phyloP scores from a whole-genome alignment of 2,113 vertebrate species.

The Myocastor coypus region DNA sequence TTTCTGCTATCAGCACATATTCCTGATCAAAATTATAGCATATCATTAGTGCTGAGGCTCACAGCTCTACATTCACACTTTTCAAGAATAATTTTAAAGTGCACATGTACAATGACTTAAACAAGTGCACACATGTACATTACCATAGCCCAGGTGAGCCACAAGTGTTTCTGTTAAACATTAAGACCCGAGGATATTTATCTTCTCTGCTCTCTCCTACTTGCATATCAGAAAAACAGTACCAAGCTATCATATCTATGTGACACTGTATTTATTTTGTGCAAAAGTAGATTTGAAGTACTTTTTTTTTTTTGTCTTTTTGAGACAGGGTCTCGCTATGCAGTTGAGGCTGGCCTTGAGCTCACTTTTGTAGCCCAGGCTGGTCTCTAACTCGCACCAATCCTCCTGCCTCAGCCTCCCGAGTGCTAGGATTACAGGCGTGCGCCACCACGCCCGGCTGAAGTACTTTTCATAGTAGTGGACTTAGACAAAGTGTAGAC shows the following conservation, averaged over 20 bases:
- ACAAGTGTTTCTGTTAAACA: not conserved
- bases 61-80: not conserved
- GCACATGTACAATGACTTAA: not conserved
- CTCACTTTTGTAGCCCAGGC: no score
- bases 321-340: no score
- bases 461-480: not conserved
- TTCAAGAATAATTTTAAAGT: not conserved
- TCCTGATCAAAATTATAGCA: not conserved
- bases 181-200: not conserved
- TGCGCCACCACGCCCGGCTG: no score
- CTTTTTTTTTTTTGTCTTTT: no score
- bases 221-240: not conserved
- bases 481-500: not conserved
- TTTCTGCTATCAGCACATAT: not conserved
- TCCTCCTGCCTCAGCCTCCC: no score
- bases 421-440: no score
- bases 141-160: not conserved
- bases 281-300: not conserved
- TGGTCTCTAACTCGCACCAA: no score
- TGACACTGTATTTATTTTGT: not conserved
- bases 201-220: not conserved
- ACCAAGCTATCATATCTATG: not conserved
- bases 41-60: not conserved
- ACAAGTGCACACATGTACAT: not conserved
- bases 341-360: no score